Conservation (phyloP, 2,113 vertebrate genomes). For the Petromus typicus region DNA sequence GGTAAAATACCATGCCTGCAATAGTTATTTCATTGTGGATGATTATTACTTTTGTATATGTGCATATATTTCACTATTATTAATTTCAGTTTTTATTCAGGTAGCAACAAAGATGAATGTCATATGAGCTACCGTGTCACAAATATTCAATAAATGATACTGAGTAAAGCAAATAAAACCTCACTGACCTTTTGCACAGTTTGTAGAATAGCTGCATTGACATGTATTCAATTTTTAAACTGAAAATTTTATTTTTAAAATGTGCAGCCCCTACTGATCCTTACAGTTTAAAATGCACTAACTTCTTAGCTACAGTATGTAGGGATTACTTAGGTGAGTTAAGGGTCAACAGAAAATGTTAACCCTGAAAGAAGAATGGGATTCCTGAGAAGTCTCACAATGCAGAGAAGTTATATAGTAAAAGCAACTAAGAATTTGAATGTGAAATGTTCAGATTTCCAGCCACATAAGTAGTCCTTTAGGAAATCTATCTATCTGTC, state of each 20-base stretch:
- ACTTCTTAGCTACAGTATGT: neutral
- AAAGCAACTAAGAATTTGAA: neutral
- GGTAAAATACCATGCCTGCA: neutral
- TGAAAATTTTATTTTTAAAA: neutral
- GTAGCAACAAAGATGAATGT: neutral
- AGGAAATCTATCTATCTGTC: neutral
- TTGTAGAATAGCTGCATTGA: neutral
- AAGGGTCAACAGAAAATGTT: neutral
- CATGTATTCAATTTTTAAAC: neutral
- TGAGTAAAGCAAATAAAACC: neutral
- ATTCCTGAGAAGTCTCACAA: neutral
- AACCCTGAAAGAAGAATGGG: neutral
- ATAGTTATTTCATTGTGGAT: neutral
- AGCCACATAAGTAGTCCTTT: neutral
- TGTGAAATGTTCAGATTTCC: neutral
- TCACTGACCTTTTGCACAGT: neutral
- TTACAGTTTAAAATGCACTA: neutral
- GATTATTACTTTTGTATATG: neutral
- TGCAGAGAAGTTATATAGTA: neutral
- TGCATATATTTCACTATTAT: neutral
- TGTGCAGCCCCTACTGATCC: neutral
- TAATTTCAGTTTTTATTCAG: neutral
- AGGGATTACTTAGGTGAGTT: neutral
- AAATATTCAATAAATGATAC: neutral
- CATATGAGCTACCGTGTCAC: neutral